phyloP scores from a whole-genome alignment of 2,797 vertebrate species.

The Danio tinwini region DNA sequence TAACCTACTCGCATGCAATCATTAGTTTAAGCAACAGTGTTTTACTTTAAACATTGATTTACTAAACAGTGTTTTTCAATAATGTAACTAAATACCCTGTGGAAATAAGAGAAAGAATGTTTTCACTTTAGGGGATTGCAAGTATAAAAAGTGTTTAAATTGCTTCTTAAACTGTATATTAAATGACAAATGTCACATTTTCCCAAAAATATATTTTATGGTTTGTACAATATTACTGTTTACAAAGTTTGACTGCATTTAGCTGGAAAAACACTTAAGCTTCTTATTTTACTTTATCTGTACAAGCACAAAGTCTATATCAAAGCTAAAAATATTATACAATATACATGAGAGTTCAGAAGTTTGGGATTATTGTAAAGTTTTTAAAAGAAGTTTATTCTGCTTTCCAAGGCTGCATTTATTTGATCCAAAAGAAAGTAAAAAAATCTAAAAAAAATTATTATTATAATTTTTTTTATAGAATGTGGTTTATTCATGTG shows the following conservation, averaged over 20 bases:
- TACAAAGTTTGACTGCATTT: background rate
- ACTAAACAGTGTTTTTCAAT: background rate
- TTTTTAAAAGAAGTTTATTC: too few relatives aligned
- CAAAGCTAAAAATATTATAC: background rate
- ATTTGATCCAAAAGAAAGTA: too few relatives aligned
- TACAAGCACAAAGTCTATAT: background rate
- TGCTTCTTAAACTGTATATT: background rate
- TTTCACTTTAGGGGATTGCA: background rate
- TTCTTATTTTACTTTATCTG: background rate
- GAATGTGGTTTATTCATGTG: too few relatives aligned
- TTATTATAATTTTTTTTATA: too few relatives aligned
- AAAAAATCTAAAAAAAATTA: too few relatives aligned
- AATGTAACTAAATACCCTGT: background rate
- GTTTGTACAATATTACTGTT: slow-evolving; percentile 7
- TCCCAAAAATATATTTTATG: slow-evolving; percentile 21
- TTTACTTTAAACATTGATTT: too few relatives aligned
- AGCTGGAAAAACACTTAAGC: background rate
- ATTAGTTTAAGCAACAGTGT: background rate
- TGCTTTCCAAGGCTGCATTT: too few relatives aligned
- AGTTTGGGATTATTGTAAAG: too few relatives aligned
- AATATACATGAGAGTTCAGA: background rate
- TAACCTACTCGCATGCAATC: background rate
- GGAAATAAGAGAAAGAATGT: background rate
- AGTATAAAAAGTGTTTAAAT: background rate
- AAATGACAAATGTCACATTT: slow-evolving; percentile 2